These are phyloP conservation scores for Odontomachus brunneus DNA, from an alignment of 1,140 invertebrate genomes.

Conservation along the genomic window DNA sequence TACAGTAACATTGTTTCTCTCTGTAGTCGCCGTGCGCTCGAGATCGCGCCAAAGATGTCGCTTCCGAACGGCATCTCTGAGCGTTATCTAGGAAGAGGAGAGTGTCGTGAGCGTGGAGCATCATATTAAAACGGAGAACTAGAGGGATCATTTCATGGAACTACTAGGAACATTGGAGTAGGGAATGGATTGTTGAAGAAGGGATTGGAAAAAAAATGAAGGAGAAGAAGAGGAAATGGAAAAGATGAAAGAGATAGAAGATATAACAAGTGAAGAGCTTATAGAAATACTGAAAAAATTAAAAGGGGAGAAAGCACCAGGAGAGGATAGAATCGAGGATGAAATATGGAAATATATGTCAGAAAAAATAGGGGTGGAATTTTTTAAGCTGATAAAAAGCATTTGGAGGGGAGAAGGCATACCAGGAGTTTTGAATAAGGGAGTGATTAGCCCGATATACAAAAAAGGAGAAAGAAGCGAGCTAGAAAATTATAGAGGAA, in stretches of 20 bases:
- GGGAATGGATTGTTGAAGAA: too few species aligned
- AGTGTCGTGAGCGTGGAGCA: too few species aligned
- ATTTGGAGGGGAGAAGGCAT: not conserved
- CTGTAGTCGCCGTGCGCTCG: too few species aligned
- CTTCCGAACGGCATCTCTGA: too few species aligned
- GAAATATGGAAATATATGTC: not conserved
- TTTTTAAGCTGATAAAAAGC: not conserved
- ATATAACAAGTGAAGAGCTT: not conserved
- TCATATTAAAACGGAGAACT: conserved; percentile 6
- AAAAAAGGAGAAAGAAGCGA: not conserved
- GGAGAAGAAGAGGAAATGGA: too few species aligned
- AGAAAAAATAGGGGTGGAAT: not conserved
- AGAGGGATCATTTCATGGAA: conserved; percentile 31
- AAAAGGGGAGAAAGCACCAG: not conserved
- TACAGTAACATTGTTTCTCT: too few species aligned
- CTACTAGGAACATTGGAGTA: not conserved
- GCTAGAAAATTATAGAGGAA: not conserved
- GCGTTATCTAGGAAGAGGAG: too few species aligned
- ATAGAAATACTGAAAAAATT: not conserved
- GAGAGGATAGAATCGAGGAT: not conserved
- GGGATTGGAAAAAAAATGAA: not conserved
- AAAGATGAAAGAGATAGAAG: too few species aligned
- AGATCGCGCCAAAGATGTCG: too few species aligned
- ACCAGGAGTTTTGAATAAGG: not conserved
- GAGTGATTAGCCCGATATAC: not conserved